Evolutionary conservation across 2,888 invertebrate species (phyloP).

Genomic region (Acleris emargana): DNA sequence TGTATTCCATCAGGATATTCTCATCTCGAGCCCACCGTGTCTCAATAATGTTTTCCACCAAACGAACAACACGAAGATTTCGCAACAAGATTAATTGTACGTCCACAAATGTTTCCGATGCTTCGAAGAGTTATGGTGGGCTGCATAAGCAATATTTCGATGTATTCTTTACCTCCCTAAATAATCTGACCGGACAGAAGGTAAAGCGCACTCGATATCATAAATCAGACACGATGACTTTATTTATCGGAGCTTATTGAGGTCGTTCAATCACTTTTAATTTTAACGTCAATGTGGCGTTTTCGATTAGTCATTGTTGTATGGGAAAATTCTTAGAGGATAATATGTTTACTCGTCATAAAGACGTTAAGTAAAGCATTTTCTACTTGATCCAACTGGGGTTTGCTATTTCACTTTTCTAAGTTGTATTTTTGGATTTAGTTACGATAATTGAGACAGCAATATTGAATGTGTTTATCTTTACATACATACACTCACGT

Average conservation of each 20-base stretch:
- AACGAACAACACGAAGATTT: slow-evolving; percentile 54
- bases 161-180: slow-evolving; percentile 46
- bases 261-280: slow-evolving; percentile 5
- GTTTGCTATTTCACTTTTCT: too few relatives aligned
- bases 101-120: slow-evolving; percentile 54
- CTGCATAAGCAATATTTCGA: slow-evolving; percentile 56
- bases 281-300: not conserved
- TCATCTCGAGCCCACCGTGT: slow-evolving; percentile 48
- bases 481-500: too few relatives aligned
- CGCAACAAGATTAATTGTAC: slow-evolving; percentile 68
- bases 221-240: slow-evolving; percentile 11
- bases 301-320: not conserved
- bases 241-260: slow-evolving; percentile 7
- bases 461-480: too few relatives aligned
- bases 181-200: slow-evolving; percentile 46
- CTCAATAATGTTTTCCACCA: slow-evolving; percentile 50
- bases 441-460: too few relatives aligned
- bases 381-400: too few relatives aligned
- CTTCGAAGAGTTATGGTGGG: slow-evolving; percentile 59
- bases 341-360: too few relatives aligned
- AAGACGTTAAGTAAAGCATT: too few relatives aligned
- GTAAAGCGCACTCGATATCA: slow-evolving; percentile 12
- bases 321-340: too few relatives aligned
- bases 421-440: too few relatives aligned
- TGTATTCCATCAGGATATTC: not conserved